A percentile compares a stretch with the other conserved stretches of the same genome.
Conservation (phyloP, 1,140 invertebrate genomes). For the Bombus difficillimus region DNA sequence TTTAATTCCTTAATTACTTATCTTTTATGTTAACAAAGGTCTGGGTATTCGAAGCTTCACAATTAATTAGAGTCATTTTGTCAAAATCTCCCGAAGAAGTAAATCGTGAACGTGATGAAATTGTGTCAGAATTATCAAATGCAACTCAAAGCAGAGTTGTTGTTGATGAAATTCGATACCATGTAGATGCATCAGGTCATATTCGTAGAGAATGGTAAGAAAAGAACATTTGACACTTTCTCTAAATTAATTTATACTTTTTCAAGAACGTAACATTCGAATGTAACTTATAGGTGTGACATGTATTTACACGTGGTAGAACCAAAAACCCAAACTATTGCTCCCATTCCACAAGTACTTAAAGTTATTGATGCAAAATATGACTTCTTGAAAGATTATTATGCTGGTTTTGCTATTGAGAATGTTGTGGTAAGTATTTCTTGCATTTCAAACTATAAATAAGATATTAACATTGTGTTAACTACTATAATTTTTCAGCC, state of each 20-base stretch:
- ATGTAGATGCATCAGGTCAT: conserved; percentile 87
- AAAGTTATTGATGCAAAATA: conserved; percentile 94
- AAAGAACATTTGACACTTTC: not conserved
- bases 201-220: conserved; percentile 87
- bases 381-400: conserved; percentile 90
- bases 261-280: conserved; percentile 10
- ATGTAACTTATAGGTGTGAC: conserved; percentile 88
- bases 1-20: conserved; percentile 17
- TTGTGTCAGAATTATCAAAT: conserved; percentile 88
- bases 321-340: conserved; percentile 88
- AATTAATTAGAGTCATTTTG: conserved; percentile 91
- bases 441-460: not conserved
- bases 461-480: not conserved
- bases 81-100: conserved; percentile 90
- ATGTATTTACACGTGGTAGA: conserved; percentile 94
- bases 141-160: conserved; percentile 90
- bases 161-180: conserved; percentile 90
- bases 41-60: conserved; percentile 92
- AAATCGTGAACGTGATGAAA: conserved; percentile 86
- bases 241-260: not conserved
- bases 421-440: conserved; percentile 87
- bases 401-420: conserved; percentile 91
- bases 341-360: conserved; percentile 90
- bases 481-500: conserved; percentile 74
- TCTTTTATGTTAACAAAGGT: conserved; percentile 82